Percentiles rank a stretch among this genome's conserved stretches.
phyloP scores from a whole-genome alignment of 2,888 invertebrate genomes.

The Eucera pruinosa region DNA sequence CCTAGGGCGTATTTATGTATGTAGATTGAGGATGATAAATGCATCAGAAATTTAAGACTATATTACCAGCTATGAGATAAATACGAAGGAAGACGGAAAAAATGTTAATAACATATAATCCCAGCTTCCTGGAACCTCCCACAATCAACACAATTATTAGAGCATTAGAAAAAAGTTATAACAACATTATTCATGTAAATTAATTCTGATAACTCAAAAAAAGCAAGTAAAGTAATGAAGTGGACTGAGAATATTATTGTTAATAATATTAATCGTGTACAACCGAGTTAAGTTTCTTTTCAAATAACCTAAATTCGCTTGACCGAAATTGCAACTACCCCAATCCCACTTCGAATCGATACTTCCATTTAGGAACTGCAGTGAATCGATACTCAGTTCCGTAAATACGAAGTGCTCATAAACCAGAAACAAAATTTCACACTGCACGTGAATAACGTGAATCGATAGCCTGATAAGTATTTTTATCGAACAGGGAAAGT shows the following conservation, averaged over 20 bases:
- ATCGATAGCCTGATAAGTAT: conserved; percentile 31
- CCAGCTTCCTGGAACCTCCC: too few species aligned
- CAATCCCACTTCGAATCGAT: background rate
- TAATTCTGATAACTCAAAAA: too few species aligned
- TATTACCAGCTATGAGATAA: background rate
- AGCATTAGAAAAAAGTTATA: too few species aligned
- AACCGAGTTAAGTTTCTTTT: background rate
- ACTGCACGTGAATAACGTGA: conserved; percentile 8
- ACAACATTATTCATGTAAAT: too few species aligned
- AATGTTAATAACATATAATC: conserved; percentile 9
- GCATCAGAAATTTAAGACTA: too few species aligned
- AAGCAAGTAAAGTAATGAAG: too few species aligned
- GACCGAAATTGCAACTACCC: background rate
- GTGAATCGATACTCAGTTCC: background rate
- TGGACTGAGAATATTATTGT: too few species aligned
- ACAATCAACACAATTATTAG: too few species aligned
- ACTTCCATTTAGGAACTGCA: background rate
- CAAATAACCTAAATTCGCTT: background rate
- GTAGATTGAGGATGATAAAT: too few species aligned
- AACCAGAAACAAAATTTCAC: background rate
- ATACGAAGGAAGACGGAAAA: background rate
- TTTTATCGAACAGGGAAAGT: background rate
- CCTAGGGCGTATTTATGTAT: too few species aligned
- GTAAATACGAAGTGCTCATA: background rate
- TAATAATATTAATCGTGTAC: too few species aligned